Conservation (phyloP, 2,797 vertebrate genomes). For the Sebastes reedi region DNA sequence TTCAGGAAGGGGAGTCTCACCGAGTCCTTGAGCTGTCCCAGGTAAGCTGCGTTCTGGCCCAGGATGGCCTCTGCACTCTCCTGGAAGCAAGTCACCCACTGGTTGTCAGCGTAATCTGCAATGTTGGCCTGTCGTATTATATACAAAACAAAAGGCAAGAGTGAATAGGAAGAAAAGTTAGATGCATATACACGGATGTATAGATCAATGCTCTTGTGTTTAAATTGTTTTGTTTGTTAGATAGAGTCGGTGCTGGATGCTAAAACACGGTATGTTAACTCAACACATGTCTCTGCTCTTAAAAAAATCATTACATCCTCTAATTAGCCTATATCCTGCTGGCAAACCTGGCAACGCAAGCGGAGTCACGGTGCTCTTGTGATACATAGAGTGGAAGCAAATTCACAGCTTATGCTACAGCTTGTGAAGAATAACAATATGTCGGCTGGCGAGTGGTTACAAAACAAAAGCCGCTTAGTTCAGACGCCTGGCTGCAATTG, state of each 20-base stretch:
- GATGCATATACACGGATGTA: neutral
- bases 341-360: conserved; percentile 16
- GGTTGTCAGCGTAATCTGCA: conserved; percentile 93
- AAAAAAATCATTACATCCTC: neutral
- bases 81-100: conserved; percentile 99
- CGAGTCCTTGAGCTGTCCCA: conserved; percentile 95
- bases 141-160: neutral
- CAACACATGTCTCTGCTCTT: neutral
- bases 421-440: conserved; percentile 49
- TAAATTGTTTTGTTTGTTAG: neutral
- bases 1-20: conserved; percentile 73
- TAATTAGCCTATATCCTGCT: conserved; percentile 25
- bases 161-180: neutral
- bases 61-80: conserved; percentile 93
- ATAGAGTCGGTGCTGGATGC: neutral
- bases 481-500: conserved; percentile 40
- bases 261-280: neutral
- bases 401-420: conserved; percentile 64
- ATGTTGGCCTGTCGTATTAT: conserved; percentile 87
- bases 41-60: conserved; percentile 90
- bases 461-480: conserved; percentile 65
- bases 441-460: conserved; percentile 30
- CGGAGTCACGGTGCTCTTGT: conserved; percentile 6
- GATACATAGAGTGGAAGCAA: conserved; percentile 25
- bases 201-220: neutral